phyloP scores from a whole-genome alignment of 2,888 invertebrate genomes.

The Mylabris sibirica region DNA sequence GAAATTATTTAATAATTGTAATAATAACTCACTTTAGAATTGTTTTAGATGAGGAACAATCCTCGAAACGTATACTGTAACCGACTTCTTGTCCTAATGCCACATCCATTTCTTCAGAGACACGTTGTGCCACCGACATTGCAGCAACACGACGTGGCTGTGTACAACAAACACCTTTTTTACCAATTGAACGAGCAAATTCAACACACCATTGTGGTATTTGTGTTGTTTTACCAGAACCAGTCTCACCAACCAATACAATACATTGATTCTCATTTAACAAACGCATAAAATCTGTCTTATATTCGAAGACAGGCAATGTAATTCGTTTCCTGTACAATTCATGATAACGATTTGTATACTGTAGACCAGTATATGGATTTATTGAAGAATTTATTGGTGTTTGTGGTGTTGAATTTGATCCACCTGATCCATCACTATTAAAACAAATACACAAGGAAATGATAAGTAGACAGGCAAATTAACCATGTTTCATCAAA shows the following conservation, averaged over 20 bases:
- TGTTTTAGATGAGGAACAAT: conserved; percentile 94
- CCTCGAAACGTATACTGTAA: conserved; percentile 98
- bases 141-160: conserved; percentile 98
- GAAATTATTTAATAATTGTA: no score
- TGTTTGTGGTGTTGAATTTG: conserved; percentile 52
- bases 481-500: conserved; percentile 35
- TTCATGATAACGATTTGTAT: conserved; percentile 88
- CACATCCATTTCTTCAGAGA: conserved; percentile 99
- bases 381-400: conserved; percentile 69
- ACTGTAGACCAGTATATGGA: conserved; percentile 82
- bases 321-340: conserved; percentile 87
- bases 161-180: conserved; percentile 92
- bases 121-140: conserved; percentile 99
- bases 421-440: conserved; percentile 56
- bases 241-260: conserved; percentile 97
- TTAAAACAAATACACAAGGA: no score
- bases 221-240: conserved; percentile 99
- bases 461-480: conserved; percentile 23
- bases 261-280: conserved; percentile 93
- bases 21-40: conserved; percentile 77
- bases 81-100: conserved; percentile 90
- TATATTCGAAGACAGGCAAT: conserved; percentile 98
- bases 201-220: conserved; percentile 97
- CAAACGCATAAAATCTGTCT: conserved; percentile 93
- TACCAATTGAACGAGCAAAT: conserved; percentile 71